Conservation (phyloP, 2,113 vertebrate genomes). For the Myotis yumanensis region DNA sequence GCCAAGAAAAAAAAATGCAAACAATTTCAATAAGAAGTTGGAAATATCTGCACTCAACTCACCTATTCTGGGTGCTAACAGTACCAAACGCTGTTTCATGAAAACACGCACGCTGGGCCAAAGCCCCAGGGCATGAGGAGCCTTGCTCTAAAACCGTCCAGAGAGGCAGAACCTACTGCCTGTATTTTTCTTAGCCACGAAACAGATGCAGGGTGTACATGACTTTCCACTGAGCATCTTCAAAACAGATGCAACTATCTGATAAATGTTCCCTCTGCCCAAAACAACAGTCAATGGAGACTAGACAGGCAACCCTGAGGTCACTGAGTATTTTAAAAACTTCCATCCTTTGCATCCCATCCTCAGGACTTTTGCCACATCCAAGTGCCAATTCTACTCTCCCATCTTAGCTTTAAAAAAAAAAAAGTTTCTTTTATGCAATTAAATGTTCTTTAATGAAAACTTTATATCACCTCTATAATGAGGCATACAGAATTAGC, state of each 20-base stretch:
- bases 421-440: background rate
- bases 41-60: slow-evolving; percentile 11
- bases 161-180: slow-evolving; percentile 1
- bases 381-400: background rate
- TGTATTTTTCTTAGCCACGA: slow-evolving; percentile 43
- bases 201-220: slow-evolving; percentile 1
- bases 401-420: background rate
- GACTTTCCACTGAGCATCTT: slow-evolving; percentile 41
- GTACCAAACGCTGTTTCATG: background rate
- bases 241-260: slow-evolving; percentile 8
- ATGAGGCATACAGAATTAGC: background rate
- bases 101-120: background rate
- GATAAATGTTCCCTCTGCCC: background rate
- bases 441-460: slow-evolving; percentile 12
- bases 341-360: background rate
- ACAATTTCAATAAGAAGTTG: slow-evolving; percentile 27
- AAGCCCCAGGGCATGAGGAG: slow-evolving; percentile 44
- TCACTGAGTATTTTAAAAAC: background rate
- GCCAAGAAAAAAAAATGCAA: background rate
- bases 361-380: background rate
- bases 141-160: slow-evolving; percentile 38
- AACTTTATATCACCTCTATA: background rate
- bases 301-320: background rate
- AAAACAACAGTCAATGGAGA: background rate
- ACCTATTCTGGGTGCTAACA: background rate